Evolutionary conservation across 2,888 invertebrate species (phyloP), one percentile per base, ranked within the genome.

Genomic region (Diadegma fenestrale): DNA sequence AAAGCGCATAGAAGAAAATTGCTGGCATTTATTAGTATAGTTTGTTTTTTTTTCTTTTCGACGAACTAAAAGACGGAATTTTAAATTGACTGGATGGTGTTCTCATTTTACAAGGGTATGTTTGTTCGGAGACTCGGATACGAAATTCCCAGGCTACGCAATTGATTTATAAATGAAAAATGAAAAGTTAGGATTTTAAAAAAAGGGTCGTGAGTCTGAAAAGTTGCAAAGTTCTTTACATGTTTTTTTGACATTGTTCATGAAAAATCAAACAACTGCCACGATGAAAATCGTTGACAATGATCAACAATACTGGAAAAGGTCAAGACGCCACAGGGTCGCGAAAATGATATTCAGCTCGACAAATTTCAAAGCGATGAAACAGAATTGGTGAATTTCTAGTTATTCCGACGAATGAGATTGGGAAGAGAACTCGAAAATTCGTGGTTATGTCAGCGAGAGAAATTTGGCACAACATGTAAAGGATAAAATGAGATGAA

Each of bases 11-110:
- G 26, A 58, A 58, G 58, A 58, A 58, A 26, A 58, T 58, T 58
- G 58, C 58, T 58, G 14, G 58, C 58, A 58, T 58, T 58, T 58
- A 58, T 58, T 58, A 58, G 26, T 58, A 12, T 58, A 58, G 58
- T 58, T 58, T 58, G 26, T 48, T n/a, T 48, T 17, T 17, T 48
- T 48, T 48, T 48, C n/a, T 48, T 48, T 58, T 4, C 12, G 19
- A 26, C 6, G 14, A 58, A 58, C 26, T 58, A 4, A 26, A 58
- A 58, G 26, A 26, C 26, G 14, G 14, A 58, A 26, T 58, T 58
- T 58, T 12, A 26, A 26, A 58, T 58, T 14, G 58, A 12, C 58
- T 58, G 19, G 19, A 54, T 10, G 58, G 12, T 58, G 26, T 26
- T 26, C 14, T 58, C 22, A 26, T 58, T 58, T 26, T 58, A 26